Evolutionary conservation across 2,113 vertebrate species (phyloP), one percentile per base, ranked within the genome.

Genomic region (Varanus komodoensis): DNA sequence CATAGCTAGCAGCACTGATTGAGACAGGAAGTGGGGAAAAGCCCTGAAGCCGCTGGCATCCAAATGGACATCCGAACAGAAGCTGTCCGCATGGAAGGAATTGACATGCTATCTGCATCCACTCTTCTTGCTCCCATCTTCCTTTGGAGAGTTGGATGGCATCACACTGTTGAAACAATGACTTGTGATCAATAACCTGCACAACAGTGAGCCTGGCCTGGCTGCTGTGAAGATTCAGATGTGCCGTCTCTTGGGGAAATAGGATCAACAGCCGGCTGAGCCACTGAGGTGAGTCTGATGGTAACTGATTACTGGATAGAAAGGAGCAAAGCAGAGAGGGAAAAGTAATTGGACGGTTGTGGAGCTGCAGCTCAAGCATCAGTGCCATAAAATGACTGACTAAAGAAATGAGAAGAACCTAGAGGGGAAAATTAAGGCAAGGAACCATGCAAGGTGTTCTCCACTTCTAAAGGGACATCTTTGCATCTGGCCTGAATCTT

Each of bases 281-380:
- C 93, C 93, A 84, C 23, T 86, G 94, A 94, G 95, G 95, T 95
- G 95, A 96, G 95, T 93, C 92, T 95, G 96, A 95, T 93, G 92
- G 95, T 89, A 93, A 52, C 86, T 86, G 92, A 90, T 80, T 93
- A 94, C 80, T 92, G 92, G 93, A 90, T 67, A 89, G n/a, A 91
- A 94, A 79, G 87, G 92, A 91, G 89, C 73, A 50, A 3, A 85
- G 67, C 87, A 77, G 8, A 84, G 86, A 91, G 73, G 67, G 85
- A 93, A 94, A 87, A 79, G 87, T 67, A 89, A 19, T 44, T 61
- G 48, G 25, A 94, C 27, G 69, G 34, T n/a, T 15, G 9, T 9
- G 23, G 0, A 93, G 87, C 32, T 95, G 82, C 93, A 94, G 94
- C 92, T 75, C 88, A 38, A 61, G 79, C 71, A 21, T 44, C 81